phyloP scores from a whole-genome alignment of 1,140 invertebrate genomes.

The Chrysomallon squamiferum region DNA sequence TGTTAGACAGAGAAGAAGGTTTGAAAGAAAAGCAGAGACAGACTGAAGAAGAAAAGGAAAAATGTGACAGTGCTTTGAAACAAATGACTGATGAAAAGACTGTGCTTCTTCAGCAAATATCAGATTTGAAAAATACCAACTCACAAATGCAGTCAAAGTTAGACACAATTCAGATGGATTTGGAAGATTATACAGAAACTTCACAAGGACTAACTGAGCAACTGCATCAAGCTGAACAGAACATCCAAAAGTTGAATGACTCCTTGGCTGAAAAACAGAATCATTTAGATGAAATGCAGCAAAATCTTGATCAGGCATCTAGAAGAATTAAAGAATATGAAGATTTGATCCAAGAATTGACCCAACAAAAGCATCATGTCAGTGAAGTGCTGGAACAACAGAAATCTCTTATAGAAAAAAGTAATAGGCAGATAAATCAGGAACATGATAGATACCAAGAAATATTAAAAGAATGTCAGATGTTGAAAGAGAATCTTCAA shows the following conservation, averaged over 20 bases:
- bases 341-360: constrained; percentile 10
- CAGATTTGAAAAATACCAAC: constrained; percentile 8
- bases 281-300: constrained; percentile 11
- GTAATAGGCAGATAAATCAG: constrained; percentile 11
- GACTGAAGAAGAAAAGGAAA: constrained; percentile 19
- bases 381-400: constrained; percentile 19
- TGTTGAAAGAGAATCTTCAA: constrained; percentile 4
- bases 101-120: constrained; percentile 7
- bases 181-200: constrained; percentile 32
- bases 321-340: constrained; percentile 17
- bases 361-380: constrained; percentile 10
- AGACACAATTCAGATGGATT: constrained; percentile 44
- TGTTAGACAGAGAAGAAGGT: constrained; percentile 1
- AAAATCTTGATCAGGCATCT: constrained; percentile 17
- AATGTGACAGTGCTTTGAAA: constrained; percentile 14
- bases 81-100: constrained; percentile 10
- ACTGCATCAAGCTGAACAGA: constrained; percentile 16
- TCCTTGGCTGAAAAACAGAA: constrained; percentile 13
- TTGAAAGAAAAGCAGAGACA: constrained; percentile 10
- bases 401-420: constrained; percentile 1
- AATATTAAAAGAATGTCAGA: constrained; percentile 4
- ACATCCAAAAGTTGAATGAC: constrained; percentile 12
- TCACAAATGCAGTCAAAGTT: constrained; percentile 32
- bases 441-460: constrained; percentile 3
- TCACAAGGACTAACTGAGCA: constrained; percentile 14